A percentile compares a stretch with the other conserved stretches of the same genome.
These are phyloP conservation scores for Corythaixoides concolor DNA, from an alignment of 2,113 vertebrate species.

Conservation along the genomic window DNA sequence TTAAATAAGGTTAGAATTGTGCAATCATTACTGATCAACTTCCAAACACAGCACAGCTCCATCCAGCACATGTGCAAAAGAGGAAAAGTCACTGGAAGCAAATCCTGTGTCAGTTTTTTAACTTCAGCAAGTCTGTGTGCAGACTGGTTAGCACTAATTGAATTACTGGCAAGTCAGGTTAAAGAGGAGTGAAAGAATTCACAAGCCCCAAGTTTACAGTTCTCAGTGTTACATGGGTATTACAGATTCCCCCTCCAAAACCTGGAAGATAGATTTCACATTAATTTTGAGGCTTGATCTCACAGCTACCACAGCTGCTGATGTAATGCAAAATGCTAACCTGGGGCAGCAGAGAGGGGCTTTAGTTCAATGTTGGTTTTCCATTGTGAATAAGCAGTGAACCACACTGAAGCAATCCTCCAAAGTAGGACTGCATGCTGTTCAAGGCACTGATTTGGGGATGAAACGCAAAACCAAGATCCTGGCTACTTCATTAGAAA, in stretches of 20 bases:
- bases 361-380: constrained; percentile 16
- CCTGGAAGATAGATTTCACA: constrained; percentile 34
- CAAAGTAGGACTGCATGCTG: neutral
- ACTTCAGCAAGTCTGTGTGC: neutral
- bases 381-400: constrained; percentile 49
- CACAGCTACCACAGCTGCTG: constrained; percentile 42
- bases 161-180: constrained; percentile 16
- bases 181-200: constrained; percentile 52
- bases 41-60: constrained; percentile 18
- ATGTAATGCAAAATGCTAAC: constrained; percentile 50
- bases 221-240: constrained; percentile 25
- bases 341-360: constrained; percentile 35
- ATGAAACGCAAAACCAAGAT: constrained; percentile 43
- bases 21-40: constrained; percentile 21
- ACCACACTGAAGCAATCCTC: constrained; percentile 54
- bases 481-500: neutral
- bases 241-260: constrained; percentile 13
- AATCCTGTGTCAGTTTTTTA: constrained; percentile 25
- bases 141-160: constrained; percentile 47
- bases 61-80: constrained; percentile 42
- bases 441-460: constrained; percentile 30
- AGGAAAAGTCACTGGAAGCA: neutral
- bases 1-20: constrained; percentile 41
- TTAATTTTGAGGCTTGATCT: constrained; percentile 33
- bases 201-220: constrained; percentile 28